phyloP scores from a whole-genome alignment of 1,140 invertebrate genomes.

The Potamilus streckersoni region DNA sequence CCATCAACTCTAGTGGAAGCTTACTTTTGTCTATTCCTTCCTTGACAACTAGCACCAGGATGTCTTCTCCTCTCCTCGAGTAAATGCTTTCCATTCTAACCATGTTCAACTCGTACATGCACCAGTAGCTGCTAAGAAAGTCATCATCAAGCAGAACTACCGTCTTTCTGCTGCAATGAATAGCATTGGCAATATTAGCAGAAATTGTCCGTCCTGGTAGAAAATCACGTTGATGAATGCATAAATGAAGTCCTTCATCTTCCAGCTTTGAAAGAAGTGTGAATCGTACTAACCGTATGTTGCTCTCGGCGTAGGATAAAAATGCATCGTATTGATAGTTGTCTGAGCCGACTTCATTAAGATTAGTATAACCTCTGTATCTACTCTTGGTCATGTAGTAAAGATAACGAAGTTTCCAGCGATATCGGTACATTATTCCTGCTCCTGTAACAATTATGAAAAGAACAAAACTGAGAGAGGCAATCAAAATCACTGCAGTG shows the following conservation, averaged over 20 bases:
- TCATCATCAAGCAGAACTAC: slow-evolving; percentile 74
- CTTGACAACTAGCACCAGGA: slow-evolving; percentile 9
- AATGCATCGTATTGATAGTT: slow-evolving; percentile 43
- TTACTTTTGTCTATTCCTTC: slow-evolving; percentile 5
- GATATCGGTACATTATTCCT: slow-evolving; percentile 16
- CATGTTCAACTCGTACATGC: slow-evolving; percentile 64
- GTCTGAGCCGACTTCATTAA: not conserved
- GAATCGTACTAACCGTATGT: slow-evolving; percentile 28
- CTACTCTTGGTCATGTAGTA: slow-evolving; percentile 7
- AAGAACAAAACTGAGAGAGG: slow-evolving; percentile 1
- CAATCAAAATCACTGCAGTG: not conserved
- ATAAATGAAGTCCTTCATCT: slow-evolving; percentile 30
- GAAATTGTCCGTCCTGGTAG: slow-evolving; percentile 67
- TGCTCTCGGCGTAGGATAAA: slow-evolving; percentile 41
- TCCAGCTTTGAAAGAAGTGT: slow-evolving; percentile 36
- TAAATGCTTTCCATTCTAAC: slow-evolving; percentile 29
- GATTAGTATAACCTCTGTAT: not conserved
- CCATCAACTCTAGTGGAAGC: slow-evolving; percentile 10
- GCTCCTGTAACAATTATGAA: slow-evolving; percentile 6
- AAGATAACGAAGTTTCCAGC: slow-evolving; percentile 25
- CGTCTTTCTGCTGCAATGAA: slow-evolving; percentile 74
- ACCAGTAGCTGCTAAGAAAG: slow-evolving; percentile 78
- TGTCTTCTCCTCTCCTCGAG: not conserved
- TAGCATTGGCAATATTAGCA: slow-evolving; percentile 73
- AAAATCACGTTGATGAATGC: slow-evolving; percentile 54